Conservation (phyloP, 2,113 vertebrate genomes). For the Vidua macroura region DNA sequence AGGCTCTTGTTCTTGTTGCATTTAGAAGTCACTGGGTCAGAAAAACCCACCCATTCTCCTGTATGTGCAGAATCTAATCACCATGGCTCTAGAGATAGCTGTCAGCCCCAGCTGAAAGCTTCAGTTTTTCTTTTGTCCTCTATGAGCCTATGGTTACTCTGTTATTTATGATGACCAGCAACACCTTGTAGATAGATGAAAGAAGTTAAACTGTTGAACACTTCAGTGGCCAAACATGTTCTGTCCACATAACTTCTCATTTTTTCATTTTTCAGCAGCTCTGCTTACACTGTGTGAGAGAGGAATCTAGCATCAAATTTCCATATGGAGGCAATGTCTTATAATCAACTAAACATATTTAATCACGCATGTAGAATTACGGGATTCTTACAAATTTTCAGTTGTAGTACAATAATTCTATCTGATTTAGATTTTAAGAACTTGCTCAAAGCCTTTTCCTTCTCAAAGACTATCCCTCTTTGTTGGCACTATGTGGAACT, state of each 20-base stretch:
- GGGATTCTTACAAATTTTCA: neutral
- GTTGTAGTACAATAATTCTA: neutral
- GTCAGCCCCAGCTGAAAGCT: neutral
- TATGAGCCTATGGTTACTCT: neutral
- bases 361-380: neutral
- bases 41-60: neutral
- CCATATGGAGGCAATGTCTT: neutral
- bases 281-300: neutral
- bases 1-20: neutral
- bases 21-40: neutral
- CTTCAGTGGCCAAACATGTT: neutral
- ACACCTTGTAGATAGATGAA: neutral
- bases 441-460: neutral
- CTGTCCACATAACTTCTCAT: neutral
- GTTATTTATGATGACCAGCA: neutral
- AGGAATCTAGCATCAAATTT: neutral
- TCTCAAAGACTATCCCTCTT: neutral
- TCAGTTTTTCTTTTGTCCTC: neutral
- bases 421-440: neutral
- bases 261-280: neutral
- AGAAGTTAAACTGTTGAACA: neutral
- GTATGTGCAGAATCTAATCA: neutral
- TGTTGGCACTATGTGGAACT: neutral
- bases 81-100: neutral
- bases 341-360: neutral